Conservation (phyloP, 2,888 invertebrate species). For the Melinopterus prodromus region DNA sequence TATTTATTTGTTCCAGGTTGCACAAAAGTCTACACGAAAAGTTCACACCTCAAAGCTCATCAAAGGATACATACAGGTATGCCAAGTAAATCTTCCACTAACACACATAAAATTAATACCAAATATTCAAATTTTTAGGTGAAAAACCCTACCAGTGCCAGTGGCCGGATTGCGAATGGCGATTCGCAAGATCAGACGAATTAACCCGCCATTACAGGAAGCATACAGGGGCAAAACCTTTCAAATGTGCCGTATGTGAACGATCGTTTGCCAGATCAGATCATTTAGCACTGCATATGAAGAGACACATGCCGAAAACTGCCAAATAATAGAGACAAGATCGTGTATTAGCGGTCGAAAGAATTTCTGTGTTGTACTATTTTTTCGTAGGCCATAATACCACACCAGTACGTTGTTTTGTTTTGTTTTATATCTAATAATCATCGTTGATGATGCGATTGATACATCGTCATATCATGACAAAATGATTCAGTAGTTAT, state of each 20-base stretch:
- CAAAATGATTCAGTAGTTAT: neutral
- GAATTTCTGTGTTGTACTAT: conserved; percentile 9
- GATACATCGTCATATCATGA: neutral
- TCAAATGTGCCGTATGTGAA: conserved; percentile 95
- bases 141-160: conserved; percentile 98
- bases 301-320: conserved; percentile 92
- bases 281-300: conserved; percentile 96
- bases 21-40: conserved; percentile 97
- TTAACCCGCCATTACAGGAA: conserved; percentile 96
- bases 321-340: conserved; percentile 64
- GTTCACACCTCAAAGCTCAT: conserved; percentile 97
- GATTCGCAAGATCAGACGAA: conserved; percentile 96
- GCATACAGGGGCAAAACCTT: conserved; percentile 96
- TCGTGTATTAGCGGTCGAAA: conserved; percentile 4
- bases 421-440: neutral
- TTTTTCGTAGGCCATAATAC: conserved; percentile 16
- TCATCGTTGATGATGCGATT: neutral
- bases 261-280: conserved; percentile 94
- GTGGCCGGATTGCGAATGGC: conserved; percentile 98
- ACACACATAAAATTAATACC: neutral
- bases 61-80: conserved; percentile 97
- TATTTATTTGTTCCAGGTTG: conserved; percentile 78
- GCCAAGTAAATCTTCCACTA: neutral
- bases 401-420: conserved; percentile 6
- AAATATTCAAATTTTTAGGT: conserved; percentile 68